A percentile compares a stretch with the other conserved stretches of the same genome.
These are phyloP conservation scores for Leptatherina wallacei DNA, from an alignment of 2,797 vertebrate genomes.

Conservation along the genomic window DNA sequence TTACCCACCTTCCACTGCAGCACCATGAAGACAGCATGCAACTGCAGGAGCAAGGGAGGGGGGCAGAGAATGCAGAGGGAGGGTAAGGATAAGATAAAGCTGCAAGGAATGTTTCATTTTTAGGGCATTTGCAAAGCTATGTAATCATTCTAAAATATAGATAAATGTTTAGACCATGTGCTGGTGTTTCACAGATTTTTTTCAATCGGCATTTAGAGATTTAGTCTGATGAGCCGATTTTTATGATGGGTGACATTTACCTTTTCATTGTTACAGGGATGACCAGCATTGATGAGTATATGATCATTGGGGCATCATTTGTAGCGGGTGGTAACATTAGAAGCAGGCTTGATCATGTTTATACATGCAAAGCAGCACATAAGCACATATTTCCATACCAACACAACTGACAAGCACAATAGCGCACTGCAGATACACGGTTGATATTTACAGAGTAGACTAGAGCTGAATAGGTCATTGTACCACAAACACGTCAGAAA, in stretches of 20 bases:
- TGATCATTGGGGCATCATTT: constrained; percentile 56
- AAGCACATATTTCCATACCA: constrained; percentile 71
- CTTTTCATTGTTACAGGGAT: constrained; percentile 41
- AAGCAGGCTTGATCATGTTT: constrained; percentile 59
- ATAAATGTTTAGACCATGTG: background rate
- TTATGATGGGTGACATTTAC: constrained; percentile 51
- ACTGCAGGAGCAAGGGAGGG: constrained; percentile 64
- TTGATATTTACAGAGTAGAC: constrained; percentile 77
- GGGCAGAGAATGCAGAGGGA: constrained; percentile 33
- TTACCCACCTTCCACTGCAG: constrained; percentile 83
- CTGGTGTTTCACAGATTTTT: constrained; percentile 6
- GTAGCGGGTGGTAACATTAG: constrained; percentile 47
- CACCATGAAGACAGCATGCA: constrained; percentile 68
- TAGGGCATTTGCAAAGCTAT: constrained; percentile 37
- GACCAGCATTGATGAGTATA: constrained; percentile 41
- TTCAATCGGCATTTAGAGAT: constrained; percentile 11
- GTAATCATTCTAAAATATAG: constrained; percentile 21
- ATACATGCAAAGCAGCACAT: constrained; percentile 71
- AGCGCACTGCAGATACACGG: constrained; percentile 69
- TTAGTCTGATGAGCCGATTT: constrained; percentile 7
- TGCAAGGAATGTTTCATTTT: constrained; percentile 50
- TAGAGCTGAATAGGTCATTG: constrained; percentile 77
- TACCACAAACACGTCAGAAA: constrained; percentile 65
- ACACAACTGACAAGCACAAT: constrained; percentile 67
- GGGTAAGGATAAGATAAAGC: constrained; percentile 49